phyloP scores from a whole-genome alignment of 2,113 vertebrate species.

The Percina caprodes region DNA sequence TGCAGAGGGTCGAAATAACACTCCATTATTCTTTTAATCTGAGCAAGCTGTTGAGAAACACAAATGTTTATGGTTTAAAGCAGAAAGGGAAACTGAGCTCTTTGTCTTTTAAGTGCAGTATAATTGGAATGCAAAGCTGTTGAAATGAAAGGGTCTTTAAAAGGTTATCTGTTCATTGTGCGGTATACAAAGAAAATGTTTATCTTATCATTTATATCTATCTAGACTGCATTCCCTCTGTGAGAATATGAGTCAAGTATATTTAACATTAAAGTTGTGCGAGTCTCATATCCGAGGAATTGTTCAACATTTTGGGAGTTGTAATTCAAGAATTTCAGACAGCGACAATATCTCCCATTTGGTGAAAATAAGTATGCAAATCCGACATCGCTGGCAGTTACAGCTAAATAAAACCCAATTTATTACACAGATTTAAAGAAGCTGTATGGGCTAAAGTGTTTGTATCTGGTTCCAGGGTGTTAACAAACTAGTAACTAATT shows the following conservation, averaged over 20 bases:
- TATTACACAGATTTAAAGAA: not conserved
- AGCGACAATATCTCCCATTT: not conserved
- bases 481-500: not conserved
- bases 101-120: constrained; percentile 66
- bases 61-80: constrained; percentile 68
- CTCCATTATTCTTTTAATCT: constrained; percentile 57
- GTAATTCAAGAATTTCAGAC: not conserved
- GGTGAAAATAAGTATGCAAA: not conserved
- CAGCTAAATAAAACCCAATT: not conserved
- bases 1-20: constrained; percentile 41
- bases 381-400: not conserved
- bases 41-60: constrained; percentile 57
- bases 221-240: not conserved
- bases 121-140: constrained; percentile 47
- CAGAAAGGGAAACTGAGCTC: constrained; percentile 30
- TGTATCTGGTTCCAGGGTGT: not conserved
- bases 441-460: not conserved
- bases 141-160: constrained; percentile 46
- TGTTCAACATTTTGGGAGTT: not conserved
- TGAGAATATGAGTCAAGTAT: not conserved
- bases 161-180: constrained; percentile 34
- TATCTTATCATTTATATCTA: not conserved
- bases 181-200: constrained; percentile 14
- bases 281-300: not conserved
- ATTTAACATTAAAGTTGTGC: not conserved